Evolutionary conservation across 2,888 invertebrate genomes (phyloP).

Genomic region (Sinotaia quadrata): DNA sequence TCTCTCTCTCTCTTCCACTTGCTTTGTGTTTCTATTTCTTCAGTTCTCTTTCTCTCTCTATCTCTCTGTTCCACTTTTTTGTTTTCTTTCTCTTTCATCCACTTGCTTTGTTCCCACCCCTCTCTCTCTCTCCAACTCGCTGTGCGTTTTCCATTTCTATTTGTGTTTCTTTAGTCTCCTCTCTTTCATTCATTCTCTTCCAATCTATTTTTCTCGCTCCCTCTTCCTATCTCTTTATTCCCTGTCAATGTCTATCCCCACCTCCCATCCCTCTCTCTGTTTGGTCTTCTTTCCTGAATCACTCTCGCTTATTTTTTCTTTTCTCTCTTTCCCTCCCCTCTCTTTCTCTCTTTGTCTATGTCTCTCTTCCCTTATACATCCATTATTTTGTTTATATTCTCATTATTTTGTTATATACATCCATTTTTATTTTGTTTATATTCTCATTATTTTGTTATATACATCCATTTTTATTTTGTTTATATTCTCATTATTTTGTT

Average conservation of each 20-base stretch:
- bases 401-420: too few relatives aligned
- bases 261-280: neutral
- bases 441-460: too few relatives aligned
- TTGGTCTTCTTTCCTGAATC: neutral
- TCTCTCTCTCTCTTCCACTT: too few relatives aligned
- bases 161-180: neutral
- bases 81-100: neutral
- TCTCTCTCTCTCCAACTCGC: neutral
- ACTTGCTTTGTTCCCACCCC: neutral
- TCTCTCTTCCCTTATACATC: slow-evolving; percentile 1
- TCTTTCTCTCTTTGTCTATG: slow-evolving; percentile 4
- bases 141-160: neutral
- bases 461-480: too few relatives aligned
- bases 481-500: too few relatives aligned
- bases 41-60: too few relatives aligned
- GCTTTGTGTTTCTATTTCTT: too few relatives aligned
- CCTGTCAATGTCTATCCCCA: too few relatives aligned
- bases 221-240: neutral
- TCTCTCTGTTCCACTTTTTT: too few relatives aligned
- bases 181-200: neutral
- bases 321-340: neutral
- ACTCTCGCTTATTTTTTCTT: neutral
- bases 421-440: too few relatives aligned
- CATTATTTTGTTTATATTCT: too few relatives aligned
- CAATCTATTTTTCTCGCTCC: neutral